Evolutionary conservation across 2,797 vertebrate genomes (phyloP), one percentile per base, ranked within the genome.

Genomic region (Diglossa cyanea): DNA sequence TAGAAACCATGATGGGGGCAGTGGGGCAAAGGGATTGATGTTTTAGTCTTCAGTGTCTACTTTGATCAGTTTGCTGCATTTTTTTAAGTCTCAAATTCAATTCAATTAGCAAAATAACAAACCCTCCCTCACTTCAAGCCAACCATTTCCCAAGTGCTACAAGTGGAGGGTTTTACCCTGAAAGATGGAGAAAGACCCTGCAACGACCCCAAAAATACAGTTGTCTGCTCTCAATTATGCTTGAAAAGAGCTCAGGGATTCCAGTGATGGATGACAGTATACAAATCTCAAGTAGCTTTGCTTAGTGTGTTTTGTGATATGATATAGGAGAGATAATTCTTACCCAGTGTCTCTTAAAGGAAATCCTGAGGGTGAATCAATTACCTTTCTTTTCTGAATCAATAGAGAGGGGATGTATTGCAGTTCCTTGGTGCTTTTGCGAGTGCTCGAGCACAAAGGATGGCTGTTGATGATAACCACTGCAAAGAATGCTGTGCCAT

Each of bases 281-380:
- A 90, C 91, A 90, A 76, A 70, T 91, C 82, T 90, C 71, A 90
- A 94, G 87, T 35, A 91, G 87, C 89, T 95, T 95, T 93, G 76
- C 88, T 95, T 91, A 75, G 82, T 83, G 77, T 62, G 79, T 90
- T 93, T 90, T 72, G 44, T 93, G 87, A 75, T 95, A 92, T 93
- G 95, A 92, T 95, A 92, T 9, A 81, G 82, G 58, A 86, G 85
- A 93, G 82, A 93, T 51, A 83, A 91, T 93, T 94, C 92, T 74
- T 94, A 66, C 51, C 73, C 73, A n/a, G 86, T 75, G 80, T 80
- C 89, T 95, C 80, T 84, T 93, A 96, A 95, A 96, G 95, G 85
- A 88, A 94, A 93, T 96, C 89, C 94, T 83, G 73, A 72, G 92
- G 85, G 82, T 66, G 87, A 96, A 89, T 97, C 95, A 96, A 95